These are phyloP conservation scores for Macropus fuliginosus DNA, from an alignment of 2,797 vertebrate species.

Conservation along the genomic window DNA sequence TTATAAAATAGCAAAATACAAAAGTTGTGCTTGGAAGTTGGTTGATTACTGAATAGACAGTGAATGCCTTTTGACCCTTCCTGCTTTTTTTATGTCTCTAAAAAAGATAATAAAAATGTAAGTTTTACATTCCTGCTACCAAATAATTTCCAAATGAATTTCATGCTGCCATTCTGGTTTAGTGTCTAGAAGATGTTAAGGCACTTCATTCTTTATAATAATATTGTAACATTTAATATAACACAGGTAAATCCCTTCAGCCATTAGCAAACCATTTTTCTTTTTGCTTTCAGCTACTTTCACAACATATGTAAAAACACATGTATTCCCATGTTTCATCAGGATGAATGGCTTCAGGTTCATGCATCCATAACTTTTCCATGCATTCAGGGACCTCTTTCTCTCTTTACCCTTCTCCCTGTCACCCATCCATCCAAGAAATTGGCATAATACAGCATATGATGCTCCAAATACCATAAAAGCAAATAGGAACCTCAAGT, in stretches of 20 bases:
- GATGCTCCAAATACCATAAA: not conserved
- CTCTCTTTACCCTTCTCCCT: not conserved
- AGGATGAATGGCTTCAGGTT: not conserved
- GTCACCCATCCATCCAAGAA: not conserved
- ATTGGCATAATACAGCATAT: not conserved
- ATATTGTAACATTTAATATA: not conserved
- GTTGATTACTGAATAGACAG: not conserved
- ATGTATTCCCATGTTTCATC: not conserved
- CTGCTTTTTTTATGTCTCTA: conserved; percentile 5
- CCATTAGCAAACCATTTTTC: not conserved
- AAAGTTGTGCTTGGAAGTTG: not conserved
- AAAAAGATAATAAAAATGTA: not conserved
- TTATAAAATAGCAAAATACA: conserved; percentile 20
- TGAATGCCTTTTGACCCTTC: not conserved
- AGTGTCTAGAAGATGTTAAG: not conserved
- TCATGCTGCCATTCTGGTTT: not conserved
- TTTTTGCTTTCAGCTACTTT: not conserved
- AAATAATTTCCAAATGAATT: not conserved
- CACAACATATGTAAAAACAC: not conserved
- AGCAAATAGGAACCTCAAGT: not conserved
- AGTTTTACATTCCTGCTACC: not conserved
- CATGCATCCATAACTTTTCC: not conserved
- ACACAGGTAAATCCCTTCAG: not conserved
- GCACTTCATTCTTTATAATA: not conserved
- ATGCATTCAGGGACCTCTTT: not conserved